A percentile compares a stretch with the other conserved stretches of the same genome.
These are phyloP conservation scores for Caenorhabditis sp. DNA, from an alignment of 2,888 invertebrate genomes.

Conservation along the genomic window DNA sequence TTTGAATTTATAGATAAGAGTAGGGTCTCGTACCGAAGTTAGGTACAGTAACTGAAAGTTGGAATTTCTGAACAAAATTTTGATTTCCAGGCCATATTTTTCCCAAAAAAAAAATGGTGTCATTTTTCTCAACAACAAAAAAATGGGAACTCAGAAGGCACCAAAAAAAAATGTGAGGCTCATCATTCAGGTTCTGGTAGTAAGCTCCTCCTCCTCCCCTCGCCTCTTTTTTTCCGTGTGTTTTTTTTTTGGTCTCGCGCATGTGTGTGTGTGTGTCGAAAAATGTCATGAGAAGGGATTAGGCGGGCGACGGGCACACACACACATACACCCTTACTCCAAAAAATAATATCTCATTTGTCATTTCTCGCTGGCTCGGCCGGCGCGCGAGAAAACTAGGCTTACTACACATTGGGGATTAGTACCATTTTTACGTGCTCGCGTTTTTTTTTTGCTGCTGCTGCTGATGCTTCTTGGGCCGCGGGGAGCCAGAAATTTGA, in stretches of 20 bases:
- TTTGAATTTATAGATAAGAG: no score
- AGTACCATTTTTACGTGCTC: background rate
- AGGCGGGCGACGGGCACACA: background rate
- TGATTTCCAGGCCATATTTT: no score
- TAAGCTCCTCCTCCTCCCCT: slow-evolving; percentile 1
- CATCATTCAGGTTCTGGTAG: background rate
- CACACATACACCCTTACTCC: background rate
- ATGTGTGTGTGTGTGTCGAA: no score
- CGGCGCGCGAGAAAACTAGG: background rate
- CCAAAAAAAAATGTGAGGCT: background rate
- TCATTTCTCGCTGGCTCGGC: background rate
- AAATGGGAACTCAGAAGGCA: background rate
- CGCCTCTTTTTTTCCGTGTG: background rate
- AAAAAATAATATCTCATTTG: slow-evolving; percentile 1
- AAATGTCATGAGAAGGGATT: background rate
- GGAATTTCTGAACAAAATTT: no score
- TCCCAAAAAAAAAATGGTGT: no score
- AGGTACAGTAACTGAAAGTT: no score
- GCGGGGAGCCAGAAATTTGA: no score
- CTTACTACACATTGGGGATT: background rate
- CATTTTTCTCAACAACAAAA: no score
- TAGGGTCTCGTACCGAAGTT: no score
- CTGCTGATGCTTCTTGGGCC: background rate
- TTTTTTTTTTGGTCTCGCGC: no score
- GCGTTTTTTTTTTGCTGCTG: background rate